Evolutionary conservation across 2,888 invertebrate species (phyloP), one percentile per base, ranked within the genome.

Genomic region (Arge pagana): DNA sequence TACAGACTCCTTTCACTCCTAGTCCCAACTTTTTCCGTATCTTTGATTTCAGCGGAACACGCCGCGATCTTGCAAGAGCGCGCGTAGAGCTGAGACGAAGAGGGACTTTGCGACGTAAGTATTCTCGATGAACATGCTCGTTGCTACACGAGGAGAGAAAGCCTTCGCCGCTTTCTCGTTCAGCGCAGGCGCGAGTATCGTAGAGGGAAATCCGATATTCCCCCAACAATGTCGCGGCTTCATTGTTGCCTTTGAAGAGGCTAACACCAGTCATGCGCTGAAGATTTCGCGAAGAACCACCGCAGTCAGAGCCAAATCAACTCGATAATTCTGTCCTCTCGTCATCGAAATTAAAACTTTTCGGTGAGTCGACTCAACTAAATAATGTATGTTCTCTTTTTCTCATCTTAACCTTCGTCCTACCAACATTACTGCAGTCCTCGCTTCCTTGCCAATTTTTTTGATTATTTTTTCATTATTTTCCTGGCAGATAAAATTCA

Each of bases 151-250:
- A 35, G 45, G 45, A 31, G 45, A 45, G 45, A 35, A 33, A 33
- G 23, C 16, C 45, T 10, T 33, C 45, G 18, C 6, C 23, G 15
- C 19, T 28, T 50, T 21, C 16, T 28, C 4, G 33, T 30, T 15
- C 4, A 16, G 40, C 50, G 50, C 50, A 51, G 42, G 50, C 50
- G 50, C 21, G 28, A 15, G 26, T 24, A 24, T 7, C 31, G 35
- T 15, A 26, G 42, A 26, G 26, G 43, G 50, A 51, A 42, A 19
- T 42, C 23, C 33, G 26, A 26, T 21, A 13, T 31, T 23, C 16
- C n/a, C n/a, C 31, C 50, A 43, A 51, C 50, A 51, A 51, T 51
- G 43, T 28, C 43, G 41, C 43, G 26, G 23, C 26, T 42, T 28
- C 13, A 51, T 51, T 51, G 50, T 51, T 51, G 50, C 40, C 16